A percentile compares a stretch with the other conserved stretches of the same genome.
These are phyloP conservation scores for Sebastes kiyomatsui DNA, from an alignment of 2,797 vertebrate species.

Conservation along the genomic window DNA sequence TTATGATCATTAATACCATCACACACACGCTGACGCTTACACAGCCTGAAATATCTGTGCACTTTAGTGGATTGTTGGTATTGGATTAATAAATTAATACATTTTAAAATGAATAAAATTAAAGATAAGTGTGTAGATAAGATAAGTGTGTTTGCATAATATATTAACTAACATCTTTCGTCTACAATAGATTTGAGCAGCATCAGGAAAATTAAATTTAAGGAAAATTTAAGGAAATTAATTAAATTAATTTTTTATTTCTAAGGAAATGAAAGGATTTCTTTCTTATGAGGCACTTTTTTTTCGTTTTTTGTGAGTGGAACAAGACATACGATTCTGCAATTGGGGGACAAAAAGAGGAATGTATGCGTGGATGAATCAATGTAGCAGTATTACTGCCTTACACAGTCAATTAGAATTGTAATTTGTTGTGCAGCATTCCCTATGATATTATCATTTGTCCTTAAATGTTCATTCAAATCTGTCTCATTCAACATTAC, in stretches of 20 bases:
- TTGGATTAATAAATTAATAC: background rate
- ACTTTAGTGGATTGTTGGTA: background rate
- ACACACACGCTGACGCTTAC: background rate
- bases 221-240: no score
- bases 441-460: background rate
- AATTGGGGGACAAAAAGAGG: background rate
- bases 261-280: background rate
- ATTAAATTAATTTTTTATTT: no score
- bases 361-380: background rate
- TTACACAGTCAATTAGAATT: background rate
- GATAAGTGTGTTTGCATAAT: no score
- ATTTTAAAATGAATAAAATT: background rate
- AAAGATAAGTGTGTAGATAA: background rate
- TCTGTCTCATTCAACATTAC: background rate
- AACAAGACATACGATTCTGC: background rate
- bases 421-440: background rate
- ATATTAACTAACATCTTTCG: background rate
- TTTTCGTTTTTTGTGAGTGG: background rate
- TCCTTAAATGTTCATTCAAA: background rate
- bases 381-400: background rate
- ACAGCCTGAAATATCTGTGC: background rate
- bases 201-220: background rate
- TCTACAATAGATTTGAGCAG: background rate
- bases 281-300: background rate
- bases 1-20: background rate